Evolutionary conservation across 2,113 vertebrate genomes (phyloP).

Genomic region (Neotoma lepida): DNA sequence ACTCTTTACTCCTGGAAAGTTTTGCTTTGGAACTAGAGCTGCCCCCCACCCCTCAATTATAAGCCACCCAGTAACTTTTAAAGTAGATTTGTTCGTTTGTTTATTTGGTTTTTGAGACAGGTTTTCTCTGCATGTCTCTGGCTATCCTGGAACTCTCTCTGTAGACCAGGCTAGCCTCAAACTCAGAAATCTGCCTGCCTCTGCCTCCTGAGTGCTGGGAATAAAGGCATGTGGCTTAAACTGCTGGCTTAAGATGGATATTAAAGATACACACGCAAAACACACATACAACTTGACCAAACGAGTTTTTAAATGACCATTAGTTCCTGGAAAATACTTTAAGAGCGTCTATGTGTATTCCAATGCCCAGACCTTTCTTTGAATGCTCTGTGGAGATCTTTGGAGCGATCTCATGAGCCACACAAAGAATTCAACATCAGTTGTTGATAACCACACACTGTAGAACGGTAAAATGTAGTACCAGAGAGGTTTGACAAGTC

Average conservation of each 20-base stretch:
- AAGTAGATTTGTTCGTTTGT: neutral
- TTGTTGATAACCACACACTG: conserved; percentile 14
- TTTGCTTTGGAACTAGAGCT: conserved; percentile 26
- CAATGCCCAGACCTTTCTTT: neutral
- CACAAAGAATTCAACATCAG: neutral
- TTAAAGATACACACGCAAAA: neutral
- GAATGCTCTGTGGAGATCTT: conserved; percentile 16
- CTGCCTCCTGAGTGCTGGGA: neutral
- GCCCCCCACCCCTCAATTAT: neutral
- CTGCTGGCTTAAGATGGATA: neutral
- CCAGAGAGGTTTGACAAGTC: neutral
- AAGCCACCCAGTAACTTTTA: conserved; percentile 35
- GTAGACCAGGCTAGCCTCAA: neutral
- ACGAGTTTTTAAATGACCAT: conserved; percentile 62
- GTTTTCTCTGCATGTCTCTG: neutral
- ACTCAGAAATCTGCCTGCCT: neutral
- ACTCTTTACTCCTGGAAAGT: conserved; percentile 41
- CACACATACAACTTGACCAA: neutral
- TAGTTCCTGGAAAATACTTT: conserved; percentile 42
- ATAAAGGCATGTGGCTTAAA: neutral
- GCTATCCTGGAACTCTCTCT: neutral
- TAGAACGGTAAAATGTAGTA: conserved; percentile 39
- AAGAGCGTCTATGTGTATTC: neutral
- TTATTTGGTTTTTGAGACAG: neutral
- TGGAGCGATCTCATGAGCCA: conserved; percentile 23